A percentile compares a stretch with the other conserved stretches of the same genome.
Evolutionary conservation across 2,113 vertebrate genomes (phyloP).

Genomic region (Barbus barbus): DNA sequence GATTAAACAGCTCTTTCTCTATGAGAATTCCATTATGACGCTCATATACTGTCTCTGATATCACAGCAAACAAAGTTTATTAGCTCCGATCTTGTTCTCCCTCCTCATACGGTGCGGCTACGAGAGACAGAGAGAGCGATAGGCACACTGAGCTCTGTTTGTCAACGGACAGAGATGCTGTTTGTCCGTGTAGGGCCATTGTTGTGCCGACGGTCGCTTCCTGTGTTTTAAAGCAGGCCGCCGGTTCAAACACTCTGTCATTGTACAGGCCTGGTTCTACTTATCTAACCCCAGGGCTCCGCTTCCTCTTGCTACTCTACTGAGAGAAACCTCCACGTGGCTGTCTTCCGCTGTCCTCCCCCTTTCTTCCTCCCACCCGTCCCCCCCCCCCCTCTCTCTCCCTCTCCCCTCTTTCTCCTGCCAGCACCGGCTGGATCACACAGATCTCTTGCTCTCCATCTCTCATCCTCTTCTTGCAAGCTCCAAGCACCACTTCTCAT

Average conservation of each 20-base stretch:
- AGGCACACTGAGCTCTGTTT: slow-evolving; percentile 31
- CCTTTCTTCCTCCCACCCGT: slow-evolving; percentile 4
- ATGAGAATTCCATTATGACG: slow-evolving; percentile 66
- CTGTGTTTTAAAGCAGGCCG: slow-evolving; percentile 69
- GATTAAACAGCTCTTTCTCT: slow-evolving; percentile 15
- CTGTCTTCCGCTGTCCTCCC: slow-evolving; percentile 57
- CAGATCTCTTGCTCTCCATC: slow-evolving; percentile 8
- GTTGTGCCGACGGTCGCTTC: slow-evolving; percentile 50
- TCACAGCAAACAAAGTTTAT: slow-evolving; percentile 45
- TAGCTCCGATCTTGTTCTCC: slow-evolving; percentile 9
- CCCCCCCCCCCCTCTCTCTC: neutral
- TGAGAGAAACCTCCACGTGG: slow-evolving; percentile 53
- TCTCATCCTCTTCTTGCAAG: slow-evolving; percentile 29
- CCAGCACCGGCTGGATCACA: slow-evolving; percentile 29
- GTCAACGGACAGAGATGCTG: slow-evolving; percentile 49
- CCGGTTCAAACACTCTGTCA: slow-evolving; percentile 65
- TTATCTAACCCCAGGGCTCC: slow-evolving; percentile 77
- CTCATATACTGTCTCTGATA: slow-evolving; percentile 46
- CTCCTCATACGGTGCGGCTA: neutral
- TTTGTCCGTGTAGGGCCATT: slow-evolving; percentile 56
- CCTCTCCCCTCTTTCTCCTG: neutral
- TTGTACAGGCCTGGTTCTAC: slow-evolving; percentile 75
- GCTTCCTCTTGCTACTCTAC: slow-evolving; percentile 65
- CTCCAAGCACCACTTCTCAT: slow-evolving; percentile 1
- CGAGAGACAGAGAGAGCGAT: neutral